A percentile compares a stretch with the other conserved stretches of the same genome.
Evolutionary conservation across 1,140 invertebrate species (phyloP).

Genomic region (Drosophila kepulauana): DNA sequence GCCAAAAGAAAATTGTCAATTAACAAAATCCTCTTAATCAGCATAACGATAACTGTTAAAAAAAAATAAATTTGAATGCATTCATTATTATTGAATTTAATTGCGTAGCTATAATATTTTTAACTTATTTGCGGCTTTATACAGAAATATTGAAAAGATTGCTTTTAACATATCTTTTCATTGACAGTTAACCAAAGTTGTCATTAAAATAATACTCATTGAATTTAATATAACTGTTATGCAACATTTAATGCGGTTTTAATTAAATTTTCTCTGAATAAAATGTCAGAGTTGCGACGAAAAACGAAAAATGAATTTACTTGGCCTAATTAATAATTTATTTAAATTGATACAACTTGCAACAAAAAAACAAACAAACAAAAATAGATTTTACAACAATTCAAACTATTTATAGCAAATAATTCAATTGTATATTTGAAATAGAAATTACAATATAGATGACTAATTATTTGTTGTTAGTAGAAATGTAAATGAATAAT

Average conservation of each 20-base stretch:
- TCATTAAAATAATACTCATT: constrained; percentile 2
- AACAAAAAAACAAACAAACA: no score
- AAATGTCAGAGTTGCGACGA: not conserved
- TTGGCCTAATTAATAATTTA: no score
- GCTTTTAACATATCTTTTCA: not conserved
- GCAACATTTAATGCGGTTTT: not conserved
- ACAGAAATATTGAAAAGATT: not conserved
- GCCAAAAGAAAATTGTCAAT: not conserved
- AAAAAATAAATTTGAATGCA: no score
- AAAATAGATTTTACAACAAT: no score
- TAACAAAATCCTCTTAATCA: not conserved
- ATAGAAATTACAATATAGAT: no score
- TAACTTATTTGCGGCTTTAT: not conserved
- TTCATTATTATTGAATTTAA: not conserved
- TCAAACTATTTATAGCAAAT: no score
- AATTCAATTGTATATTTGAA: no score
- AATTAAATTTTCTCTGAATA: not conserved
- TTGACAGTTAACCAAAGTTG: not conserved
- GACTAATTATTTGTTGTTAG: no score
- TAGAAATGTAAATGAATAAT: no score
- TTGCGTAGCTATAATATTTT: not conserved
- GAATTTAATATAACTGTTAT: not conserved
- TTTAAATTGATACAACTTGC: no score
- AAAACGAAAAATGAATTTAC: not conserved
- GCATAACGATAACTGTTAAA: no score